These are phyloP conservation scores for Coryphaenoides rupestris DNA, from an alignment of 2,113 vertebrate species.

Conservation along the genomic window DNA sequence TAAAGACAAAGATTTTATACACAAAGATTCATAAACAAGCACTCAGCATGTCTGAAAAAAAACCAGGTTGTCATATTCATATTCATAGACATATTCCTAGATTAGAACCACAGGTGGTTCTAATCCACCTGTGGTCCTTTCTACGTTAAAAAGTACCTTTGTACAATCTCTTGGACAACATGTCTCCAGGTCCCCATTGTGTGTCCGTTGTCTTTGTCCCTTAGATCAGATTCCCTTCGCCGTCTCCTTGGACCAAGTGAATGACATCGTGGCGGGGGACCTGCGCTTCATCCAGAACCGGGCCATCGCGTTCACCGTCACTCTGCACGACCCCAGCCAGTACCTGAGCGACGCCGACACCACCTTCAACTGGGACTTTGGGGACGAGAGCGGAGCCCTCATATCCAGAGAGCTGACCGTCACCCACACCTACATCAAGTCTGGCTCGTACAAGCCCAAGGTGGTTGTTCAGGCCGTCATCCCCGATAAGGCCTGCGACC, in stretches of 20 bases:
- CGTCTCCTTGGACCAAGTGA: conserved; percentile 80
- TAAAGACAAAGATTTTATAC: too few relatives aligned
- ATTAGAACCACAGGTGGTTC: too few relatives aligned
- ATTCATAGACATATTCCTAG: too few relatives aligned
- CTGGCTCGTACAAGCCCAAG: conserved; percentile 75
- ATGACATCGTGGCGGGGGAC: conserved; percentile 60
- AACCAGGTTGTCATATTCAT: too few relatives aligned
- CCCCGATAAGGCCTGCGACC: conserved; percentile 76
- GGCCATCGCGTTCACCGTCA: conserved; percentile 81
- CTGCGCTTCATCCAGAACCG: conserved; percentile 82
- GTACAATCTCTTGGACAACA: background rate
- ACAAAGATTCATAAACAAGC: too few relatives aligned
- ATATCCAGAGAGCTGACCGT: conserved; percentile 81
- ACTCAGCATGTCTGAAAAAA: too few relatives aligned
- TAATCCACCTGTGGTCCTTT: too few relatives aligned
- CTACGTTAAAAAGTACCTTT: background rate
- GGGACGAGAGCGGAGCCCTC: conserved; percentile 85
- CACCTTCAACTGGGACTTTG: conserved; percentile 94
- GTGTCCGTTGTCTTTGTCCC: background rate
- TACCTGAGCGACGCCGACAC: conserved; percentile 82
- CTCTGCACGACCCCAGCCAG: conserved; percentile 87
- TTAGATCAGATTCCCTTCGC: conserved; percentile 92
- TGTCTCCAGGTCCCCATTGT: background rate
- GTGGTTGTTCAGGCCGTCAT: conserved; percentile 89
- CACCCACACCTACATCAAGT: conserved; percentile 83